These are phyloP conservation scores for Bombus superbus DNA, from an alignment of 1,140 invertebrate genomes.

Conservation along the genomic window DNA sequence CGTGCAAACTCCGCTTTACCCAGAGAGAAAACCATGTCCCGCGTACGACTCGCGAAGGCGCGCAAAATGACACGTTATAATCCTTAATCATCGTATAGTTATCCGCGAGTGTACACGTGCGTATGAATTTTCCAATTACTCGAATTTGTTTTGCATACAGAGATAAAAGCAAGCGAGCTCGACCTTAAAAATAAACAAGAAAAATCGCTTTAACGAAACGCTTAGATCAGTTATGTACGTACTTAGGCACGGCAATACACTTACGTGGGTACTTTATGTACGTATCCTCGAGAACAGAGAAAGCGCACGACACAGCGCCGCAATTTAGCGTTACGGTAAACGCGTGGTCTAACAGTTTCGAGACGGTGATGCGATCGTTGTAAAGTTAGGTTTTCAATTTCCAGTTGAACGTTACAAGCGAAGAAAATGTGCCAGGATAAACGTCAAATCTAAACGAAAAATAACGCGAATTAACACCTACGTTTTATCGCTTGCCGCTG, in stretches of 20 bases:
- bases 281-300: slow-evolving; percentile 46
- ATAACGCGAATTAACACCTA: too few relatives aligned
- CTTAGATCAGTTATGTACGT: background rate
- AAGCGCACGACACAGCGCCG: slow-evolving; percentile 17
- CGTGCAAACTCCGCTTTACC: background rate
- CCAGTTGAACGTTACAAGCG: background rate
- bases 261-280: background rate
- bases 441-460: background rate
- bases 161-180: background rate
- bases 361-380: slow-evolving; percentile 19
- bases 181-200: background rate
- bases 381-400: background rate
- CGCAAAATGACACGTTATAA: too few relatives aligned
- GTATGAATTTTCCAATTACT: background rate
- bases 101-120: background rate
- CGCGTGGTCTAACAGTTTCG: slow-evolving; percentile 35
- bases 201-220: background rate
- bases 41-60: too few relatives aligned
- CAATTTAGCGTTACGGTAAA: slow-evolving; percentile 51
- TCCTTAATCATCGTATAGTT: too few relatives aligned
- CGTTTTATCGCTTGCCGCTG: too few relatives aligned
- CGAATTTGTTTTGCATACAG: background rate
- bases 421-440: background rate
- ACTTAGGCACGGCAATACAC: background rate
- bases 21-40: background rate